phyloP scores from a whole-genome alignment of 1,140 invertebrate genomes.

The Bombus turneri region DNA sequence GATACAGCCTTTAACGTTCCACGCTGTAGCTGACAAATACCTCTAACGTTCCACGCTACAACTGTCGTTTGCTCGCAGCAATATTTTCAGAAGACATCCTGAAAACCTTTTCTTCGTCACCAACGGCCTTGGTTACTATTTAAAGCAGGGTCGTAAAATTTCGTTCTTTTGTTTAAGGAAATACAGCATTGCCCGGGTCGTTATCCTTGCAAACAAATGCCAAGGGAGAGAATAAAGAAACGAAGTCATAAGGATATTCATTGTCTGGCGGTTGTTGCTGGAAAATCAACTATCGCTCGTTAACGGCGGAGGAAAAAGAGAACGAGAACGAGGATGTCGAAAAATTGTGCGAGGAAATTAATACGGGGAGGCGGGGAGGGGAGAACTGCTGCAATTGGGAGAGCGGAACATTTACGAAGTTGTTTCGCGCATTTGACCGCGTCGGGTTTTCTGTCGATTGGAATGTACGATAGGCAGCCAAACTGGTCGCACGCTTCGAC shows the following conservation, averaged over 20 bases:
- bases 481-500: slow-evolving; percentile 63
- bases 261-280: not conserved
- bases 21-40: too few species aligned
- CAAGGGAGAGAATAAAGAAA: not conserved
- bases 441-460: slow-evolving; percentile 63
- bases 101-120: not conserved
- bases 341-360: not conserved
- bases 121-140: slow-evolving; percentile 39
- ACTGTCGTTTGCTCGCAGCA: too few species aligned
- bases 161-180: slow-evolving; percentile 10
- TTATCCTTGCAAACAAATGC: slow-evolving; percentile 55
- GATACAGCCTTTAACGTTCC: too few species aligned
- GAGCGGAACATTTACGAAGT: slow-evolving; percentile 47
- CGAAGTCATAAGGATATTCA: slow-evolving; percentile 24
- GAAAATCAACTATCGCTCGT: slow-evolving; percentile 11
- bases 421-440: slow-evolving; percentile 62
- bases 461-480: slow-evolving; percentile 71
- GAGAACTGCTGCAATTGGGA: not conserved
- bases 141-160: slow-evolving; percentile 48
- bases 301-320: not conserved
- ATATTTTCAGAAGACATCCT: not conserved
- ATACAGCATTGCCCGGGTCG: slow-evolving; percentile 15
- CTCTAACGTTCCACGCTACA: too few species aligned
- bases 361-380: not conserved
- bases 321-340: not conserved